Conservation (phyloP, 2,113 vertebrate species). For the Xenus cinereus region DNA sequence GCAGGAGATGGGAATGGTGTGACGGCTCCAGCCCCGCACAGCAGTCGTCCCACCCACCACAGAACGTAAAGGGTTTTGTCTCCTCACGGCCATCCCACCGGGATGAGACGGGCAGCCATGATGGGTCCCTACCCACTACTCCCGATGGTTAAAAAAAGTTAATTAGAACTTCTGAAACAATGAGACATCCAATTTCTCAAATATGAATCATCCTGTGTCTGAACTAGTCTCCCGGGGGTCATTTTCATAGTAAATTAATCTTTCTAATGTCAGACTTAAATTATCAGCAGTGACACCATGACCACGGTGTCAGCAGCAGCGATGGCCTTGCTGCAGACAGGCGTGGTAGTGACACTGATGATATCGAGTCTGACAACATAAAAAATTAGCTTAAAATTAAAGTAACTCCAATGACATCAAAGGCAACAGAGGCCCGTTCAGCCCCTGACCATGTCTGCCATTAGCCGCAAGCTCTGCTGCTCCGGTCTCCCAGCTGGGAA, state of each 20-base stretch:
- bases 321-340: background rate
- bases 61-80: accelerated
- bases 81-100: background rate
- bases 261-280: slow-evolving; percentile 15
- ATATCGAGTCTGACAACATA: slow-evolving; percentile 32
- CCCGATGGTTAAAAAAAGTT: background rate
- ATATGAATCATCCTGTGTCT: slow-evolving; percentile 20
- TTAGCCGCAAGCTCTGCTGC: background rate
- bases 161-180: slow-evolving; percentile 60
- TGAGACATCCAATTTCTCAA: slow-evolving; percentile 36
- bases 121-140: background rate
- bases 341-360: background rate
- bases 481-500: background rate
- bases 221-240: slow-evolving; percentile 19
- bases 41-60: background rate
- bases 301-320: background rate
- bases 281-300: slow-evolving; percentile 37
- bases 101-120: background rate
- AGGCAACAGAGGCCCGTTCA: background rate
- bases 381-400: slow-evolving; percentile 40
- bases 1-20: background rate
- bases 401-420: background rate
- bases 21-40: background rate
- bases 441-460: background rate
- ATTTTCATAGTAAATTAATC: slow-evolving; percentile 58